Evolutionary conservation across 2,888 invertebrate genomes (phyloP), one percentile per base, ranked within the genome.

Genomic region (Isoperla grammatica): DNA sequence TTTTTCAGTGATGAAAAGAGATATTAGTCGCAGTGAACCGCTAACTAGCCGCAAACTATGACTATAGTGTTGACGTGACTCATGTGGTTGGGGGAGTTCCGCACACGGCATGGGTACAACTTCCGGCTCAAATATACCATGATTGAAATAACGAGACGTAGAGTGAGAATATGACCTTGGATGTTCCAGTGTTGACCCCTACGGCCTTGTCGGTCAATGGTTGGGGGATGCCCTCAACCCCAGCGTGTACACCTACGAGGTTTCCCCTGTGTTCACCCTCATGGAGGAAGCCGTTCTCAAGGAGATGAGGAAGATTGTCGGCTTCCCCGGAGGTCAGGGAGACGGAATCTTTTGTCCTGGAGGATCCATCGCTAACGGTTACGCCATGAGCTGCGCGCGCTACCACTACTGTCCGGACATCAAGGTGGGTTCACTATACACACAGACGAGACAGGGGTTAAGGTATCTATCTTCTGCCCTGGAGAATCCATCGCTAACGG

Each of bases 271-370:
- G 0, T 90, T 93, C 71, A 88, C 88, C 2, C 73, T 94, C 1
- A 90, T 93, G 90, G 93, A 94, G 70, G 88, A 90, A 69, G 82
- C 85, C 46, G 86, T 93, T 0, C 76, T 93, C 22, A 76, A 76
- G 9, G 88, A 90, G 71, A 91, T 93, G 90, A 79, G 92, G 55
- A 76, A 77, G 46, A 83, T 90, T 53, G 82, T 92, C 29, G 91
- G 91, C 0, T 91, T 85, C 78, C 76, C 80, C 20, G 77, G 83
- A 55, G 89, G 87, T 0, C 76, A 79, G 19, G 92, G 91, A 0
- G 92, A 92, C 71, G 92, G 93, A 0, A 88, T 94, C 60, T 93
- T 93, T 73, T 89, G 88, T 70, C 93, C 93, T 0, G 94, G 95
- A 39, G 95, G 95, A 0, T 93, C 93, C 0, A 85, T 93, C 68